These are phyloP conservation scores for Anoplolepis gracilipes DNA, from an alignment of 1,140 invertebrate genomes.

Conservation along the genomic window DNA sequence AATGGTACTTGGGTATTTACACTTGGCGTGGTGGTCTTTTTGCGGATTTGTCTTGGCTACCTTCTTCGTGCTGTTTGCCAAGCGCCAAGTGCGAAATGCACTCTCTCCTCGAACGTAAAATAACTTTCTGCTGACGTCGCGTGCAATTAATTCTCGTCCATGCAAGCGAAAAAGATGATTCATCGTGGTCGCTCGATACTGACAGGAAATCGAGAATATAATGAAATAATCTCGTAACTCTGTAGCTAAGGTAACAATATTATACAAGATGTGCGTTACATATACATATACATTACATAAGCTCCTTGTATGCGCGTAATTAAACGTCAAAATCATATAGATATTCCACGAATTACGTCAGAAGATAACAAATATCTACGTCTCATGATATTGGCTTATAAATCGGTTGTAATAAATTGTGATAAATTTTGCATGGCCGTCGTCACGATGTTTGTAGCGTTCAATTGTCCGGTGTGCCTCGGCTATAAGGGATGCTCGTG, in stretches of 20 bases:
- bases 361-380: neutral
- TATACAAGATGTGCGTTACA: neutral
- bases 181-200: neutral
- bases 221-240: neutral
- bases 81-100: slow-evolving; percentile 53
- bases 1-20: slow-evolving; percentile 52
- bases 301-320: neutral
- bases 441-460: slow-evolving; percentile 34
- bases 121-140: slow-evolving; percentile 52
- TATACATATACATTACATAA: neutral
- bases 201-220: neutral
- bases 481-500: slow-evolving; percentile 70
- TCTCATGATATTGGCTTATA: neutral
- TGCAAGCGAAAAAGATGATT: slow-evolving; percentile 20
- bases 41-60: slow-evolving; percentile 51
- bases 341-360: neutral
- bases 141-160: slow-evolving; percentile 36
- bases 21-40: slow-evolving; percentile 41
- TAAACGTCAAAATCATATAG: neutral
- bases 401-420: neutral
- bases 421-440: slow-evolving; percentile 9
- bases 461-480: neutral
- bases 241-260: neutral
- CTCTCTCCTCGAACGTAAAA: slow-evolving; percentile 24
- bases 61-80: slow-evolving; percentile 39